Percentiles rank a stretch among this genome's conserved stretches.
phyloP scores from a whole-genome alignment of 2,113 vertebrate species.

The Semnopithecus entellus region DNA sequence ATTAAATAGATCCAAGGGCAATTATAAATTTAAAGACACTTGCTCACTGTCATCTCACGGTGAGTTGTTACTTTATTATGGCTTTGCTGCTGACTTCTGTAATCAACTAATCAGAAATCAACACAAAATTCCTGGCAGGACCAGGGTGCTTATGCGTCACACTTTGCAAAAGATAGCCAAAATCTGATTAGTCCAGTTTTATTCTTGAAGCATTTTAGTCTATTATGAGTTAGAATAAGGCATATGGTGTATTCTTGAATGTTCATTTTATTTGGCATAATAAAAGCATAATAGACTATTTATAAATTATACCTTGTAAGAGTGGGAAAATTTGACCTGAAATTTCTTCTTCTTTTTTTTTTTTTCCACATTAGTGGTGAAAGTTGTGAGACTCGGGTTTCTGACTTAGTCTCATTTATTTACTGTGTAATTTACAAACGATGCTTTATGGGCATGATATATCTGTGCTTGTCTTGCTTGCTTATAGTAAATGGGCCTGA shows the following conservation, averaged over 20 bases:
- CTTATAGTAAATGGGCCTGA: constrained; percentile 81
- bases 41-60: constrained; percentile 72
- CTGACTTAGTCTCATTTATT: constrained; percentile 83
- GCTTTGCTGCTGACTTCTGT: constrained; percentile 57
- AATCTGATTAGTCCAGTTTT: neutral
- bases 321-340: constrained; percentile 75
- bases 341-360: neutral
- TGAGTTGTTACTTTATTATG: constrained; percentile 63
- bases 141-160: neutral
- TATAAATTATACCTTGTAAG: constrained; percentile 77
- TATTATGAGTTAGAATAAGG: constrained; percentile 73
- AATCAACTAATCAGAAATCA: constrained; percentile 61
- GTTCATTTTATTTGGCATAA: constrained; percentile 79
- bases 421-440: constrained; percentile 82
- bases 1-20: constrained; percentile 79
- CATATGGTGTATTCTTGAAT: constrained; percentile 65
- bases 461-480: constrained; percentile 80
- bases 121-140: constrained; percentile 11
- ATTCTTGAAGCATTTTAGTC: neutral
- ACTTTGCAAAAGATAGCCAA: constrained; percentile 4
- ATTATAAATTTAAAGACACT: constrained; percentile 79
- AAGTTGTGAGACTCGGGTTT: constrained; percentile 78
- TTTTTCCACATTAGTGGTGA: constrained; percentile 70
- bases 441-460: constrained; percentile 79
- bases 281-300: constrained; percentile 79